Evolutionary conservation across 2,113 vertebrate genomes (phyloP).

Genomic region (Gambusia holbrooki): DNA sequence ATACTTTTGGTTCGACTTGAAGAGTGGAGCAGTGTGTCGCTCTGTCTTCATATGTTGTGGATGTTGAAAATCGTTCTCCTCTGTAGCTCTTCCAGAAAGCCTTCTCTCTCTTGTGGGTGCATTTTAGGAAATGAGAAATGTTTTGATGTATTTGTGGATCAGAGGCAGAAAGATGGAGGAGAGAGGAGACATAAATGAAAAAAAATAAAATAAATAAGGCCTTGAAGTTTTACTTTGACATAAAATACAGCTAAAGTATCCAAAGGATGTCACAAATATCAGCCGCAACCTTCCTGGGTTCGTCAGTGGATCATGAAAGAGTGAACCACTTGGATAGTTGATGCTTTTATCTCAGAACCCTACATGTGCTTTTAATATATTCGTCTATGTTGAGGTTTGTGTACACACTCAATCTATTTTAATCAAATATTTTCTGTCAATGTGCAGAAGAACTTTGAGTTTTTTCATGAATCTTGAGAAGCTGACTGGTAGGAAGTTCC

Average conservation of each 20-base stretch:
- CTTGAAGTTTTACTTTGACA: not conserved
- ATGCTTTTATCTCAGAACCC: not conserved
- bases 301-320: not conserved
- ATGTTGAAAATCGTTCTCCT: not conserved
- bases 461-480: not conserved
- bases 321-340: not conserved
- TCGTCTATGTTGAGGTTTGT: not conserved
- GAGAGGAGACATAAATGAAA: not conserved
- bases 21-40: not conserved
- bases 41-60: not conserved
- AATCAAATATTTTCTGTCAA: not conserved
- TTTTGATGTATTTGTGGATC: not conserved
- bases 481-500: not conserved
- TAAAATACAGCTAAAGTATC: not conserved
- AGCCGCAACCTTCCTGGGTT: not conserved
- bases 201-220: not conserved
- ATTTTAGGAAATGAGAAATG: not conserved
- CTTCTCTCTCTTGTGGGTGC: not conserved
- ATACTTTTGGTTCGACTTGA: not conserved
- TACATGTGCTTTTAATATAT: not conserved
- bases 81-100: not conserved
- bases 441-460: not conserved
- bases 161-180: not conserved
- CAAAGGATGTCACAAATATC: not conserved
- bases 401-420: not conserved